Evolutionary conservation across 2,888 invertebrate species (phyloP).

Genomic region (Callyntrura guangdongensis): DNA sequence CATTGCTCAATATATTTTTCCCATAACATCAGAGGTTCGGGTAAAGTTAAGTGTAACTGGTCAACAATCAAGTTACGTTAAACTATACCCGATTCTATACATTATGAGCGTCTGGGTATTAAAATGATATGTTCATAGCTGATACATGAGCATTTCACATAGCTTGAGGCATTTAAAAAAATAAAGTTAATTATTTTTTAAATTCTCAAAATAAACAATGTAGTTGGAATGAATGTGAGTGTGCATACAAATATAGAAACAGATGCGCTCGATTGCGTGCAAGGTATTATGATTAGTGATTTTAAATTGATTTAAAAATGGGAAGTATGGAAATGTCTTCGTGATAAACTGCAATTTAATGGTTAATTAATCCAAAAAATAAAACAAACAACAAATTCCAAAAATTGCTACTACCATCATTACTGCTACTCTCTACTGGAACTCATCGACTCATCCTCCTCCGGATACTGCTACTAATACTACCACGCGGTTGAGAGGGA

Average conservation of each 20-base stretch:
- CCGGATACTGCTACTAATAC: conserved; percentile 69
- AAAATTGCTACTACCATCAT: conserved; percentile 55
- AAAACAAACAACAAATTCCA: conserved; percentile 50
- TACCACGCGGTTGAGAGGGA: conserved; percentile 61
- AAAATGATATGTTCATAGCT: neutral
- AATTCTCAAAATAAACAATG: neutral
- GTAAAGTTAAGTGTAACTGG: conserved; percentile 58
- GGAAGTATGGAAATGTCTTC: conserved; percentile 69
- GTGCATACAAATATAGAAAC: conserved; percentile 64
- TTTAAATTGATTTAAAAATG: conserved; percentile 15
- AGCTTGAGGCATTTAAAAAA: neutral
- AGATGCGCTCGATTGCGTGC: conserved; percentile 20
- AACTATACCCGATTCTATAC: neutral
- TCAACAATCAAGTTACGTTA: neutral
- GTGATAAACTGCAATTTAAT: conserved; percentile 41
- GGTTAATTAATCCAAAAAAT: conserved; percentile 20
- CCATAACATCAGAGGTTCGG: neutral
- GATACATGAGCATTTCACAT: no score
- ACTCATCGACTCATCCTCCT: conserved; percentile 60
- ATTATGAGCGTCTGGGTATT: neutral
- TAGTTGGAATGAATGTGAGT: conserved; percentile 78
- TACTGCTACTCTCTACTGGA: conserved; percentile 57
- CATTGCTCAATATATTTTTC: neutral
- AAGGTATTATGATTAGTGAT: conserved; percentile 59
- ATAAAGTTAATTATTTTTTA: neutral